These are phyloP conservation scores for Poecilobothrus nobilitatus DNA, from an alignment of 2,888 invertebrate species.

Conservation along the genomic window DNA sequence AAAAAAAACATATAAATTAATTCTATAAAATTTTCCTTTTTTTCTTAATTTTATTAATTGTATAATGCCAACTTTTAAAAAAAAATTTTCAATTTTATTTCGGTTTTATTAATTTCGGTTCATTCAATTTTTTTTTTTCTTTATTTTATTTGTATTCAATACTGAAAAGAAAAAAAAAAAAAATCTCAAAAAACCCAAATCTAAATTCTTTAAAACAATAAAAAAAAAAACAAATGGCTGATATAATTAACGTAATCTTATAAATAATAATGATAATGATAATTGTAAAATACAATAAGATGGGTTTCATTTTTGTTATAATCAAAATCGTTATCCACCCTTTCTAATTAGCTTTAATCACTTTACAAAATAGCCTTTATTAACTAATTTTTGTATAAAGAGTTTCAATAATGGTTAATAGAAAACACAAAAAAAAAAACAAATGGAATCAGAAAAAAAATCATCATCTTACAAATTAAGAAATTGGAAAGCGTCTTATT, in stretches of 20 bases:
- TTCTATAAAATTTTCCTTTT: neutral
- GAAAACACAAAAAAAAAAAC: too few relatives aligned
- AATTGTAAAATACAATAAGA: neutral
- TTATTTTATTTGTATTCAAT: neutral
- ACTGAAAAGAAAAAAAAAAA: neutral
- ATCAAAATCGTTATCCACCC: neutral
- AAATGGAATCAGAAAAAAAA: too few relatives aligned
- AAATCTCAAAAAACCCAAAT: neutral
- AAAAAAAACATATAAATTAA: too few relatives aligned
- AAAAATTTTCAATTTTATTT: neutral
- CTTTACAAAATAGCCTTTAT: too few relatives aligned
- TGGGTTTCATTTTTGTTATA: neutral
- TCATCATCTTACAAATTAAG: too few relatives aligned
- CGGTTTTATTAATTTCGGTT: too few relatives aligned
- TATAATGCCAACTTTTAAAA: neutral
- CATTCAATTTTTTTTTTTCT: neutral
- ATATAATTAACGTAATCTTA: neutral
- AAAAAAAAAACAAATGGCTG: neutral
- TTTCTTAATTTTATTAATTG: neutral
- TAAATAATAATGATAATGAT: neutral
- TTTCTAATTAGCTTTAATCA: neutral
- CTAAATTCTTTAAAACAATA: neutral
- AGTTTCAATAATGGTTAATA: neutral
- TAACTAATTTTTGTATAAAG: neutral
- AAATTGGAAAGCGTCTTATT: too few relatives aligned